phyloP scores from a whole-genome alignment of 2,113 vertebrate species.

The Pomatorhinus ruficollis region DNA sequence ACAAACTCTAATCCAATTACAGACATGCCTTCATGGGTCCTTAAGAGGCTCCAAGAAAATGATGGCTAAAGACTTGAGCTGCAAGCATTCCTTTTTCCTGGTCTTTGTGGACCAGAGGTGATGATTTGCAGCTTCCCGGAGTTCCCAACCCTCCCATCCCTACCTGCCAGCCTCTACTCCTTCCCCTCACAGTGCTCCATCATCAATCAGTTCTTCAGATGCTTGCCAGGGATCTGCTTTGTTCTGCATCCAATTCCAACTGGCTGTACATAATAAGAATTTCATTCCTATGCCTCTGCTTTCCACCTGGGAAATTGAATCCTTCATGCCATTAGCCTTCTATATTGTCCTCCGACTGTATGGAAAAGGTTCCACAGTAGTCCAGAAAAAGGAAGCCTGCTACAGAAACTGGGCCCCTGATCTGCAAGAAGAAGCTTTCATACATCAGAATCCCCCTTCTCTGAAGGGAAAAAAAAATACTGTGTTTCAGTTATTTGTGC shows the following conservation, averaged over 20 bases:
- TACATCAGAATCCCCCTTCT: background rate
- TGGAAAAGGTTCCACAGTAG: background rate
- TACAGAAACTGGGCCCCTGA: background rate
- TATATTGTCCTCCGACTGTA: background rate
- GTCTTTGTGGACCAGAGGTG: background rate
- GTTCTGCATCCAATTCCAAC: conserved; percentile 53
- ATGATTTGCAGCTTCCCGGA: background rate
- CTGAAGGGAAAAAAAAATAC: background rate
- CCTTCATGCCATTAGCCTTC: conserved; percentile 6
- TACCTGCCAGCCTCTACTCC: background rate
- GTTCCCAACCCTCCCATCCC: background rate
- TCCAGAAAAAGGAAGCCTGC: background rate
- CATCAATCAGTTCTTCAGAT: conserved; percentile 33
- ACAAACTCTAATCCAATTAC: conserved; percentile 48
- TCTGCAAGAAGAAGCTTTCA: background rate
- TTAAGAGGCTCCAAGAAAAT: conserved; percentile 27
- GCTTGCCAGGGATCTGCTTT: conserved; percentile 51
- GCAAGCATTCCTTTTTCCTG: background rate
- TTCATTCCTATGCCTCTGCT: background rate
- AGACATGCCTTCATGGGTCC: conserved; percentile 16
- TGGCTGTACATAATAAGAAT: conserved; percentile 26
- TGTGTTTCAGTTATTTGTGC: background rate
- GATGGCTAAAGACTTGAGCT: background rate
- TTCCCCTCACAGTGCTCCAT: background rate
- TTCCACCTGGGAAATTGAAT: conserved; percentile 16